Conservation (phyloP, 2,888 invertebrate species). For the Mythimna impura region DNA sequence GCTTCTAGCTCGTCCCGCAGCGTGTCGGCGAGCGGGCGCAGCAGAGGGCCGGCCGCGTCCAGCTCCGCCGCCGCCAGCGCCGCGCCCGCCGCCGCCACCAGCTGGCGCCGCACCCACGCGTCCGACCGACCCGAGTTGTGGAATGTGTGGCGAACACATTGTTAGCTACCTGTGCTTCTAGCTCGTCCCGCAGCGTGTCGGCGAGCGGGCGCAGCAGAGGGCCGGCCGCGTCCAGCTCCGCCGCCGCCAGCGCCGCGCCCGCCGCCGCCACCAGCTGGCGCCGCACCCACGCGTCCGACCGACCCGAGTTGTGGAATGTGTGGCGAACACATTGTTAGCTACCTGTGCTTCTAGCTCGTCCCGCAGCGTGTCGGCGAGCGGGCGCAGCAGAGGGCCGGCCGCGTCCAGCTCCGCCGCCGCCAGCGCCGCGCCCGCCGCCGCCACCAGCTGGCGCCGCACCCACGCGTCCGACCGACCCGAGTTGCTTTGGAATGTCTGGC, state of each 20-base stretch:
- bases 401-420: constrained; percentile 80
- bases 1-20: constrained; percentile 70
- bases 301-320: constrained; percentile 65
- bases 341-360: constrained; percentile 73
- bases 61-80: constrained; percentile 84
- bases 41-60: constrained; percentile 77
- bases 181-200: constrained; percentile 71
- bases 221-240: constrained; percentile 78
- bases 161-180: constrained; percentile 42
- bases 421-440: constrained; percentile 87
- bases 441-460: constrained; percentile 88
- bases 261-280: constrained; percentile 88
- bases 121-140: constrained; percentile 72
- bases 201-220: constrained; percentile 78
- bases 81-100: constrained; percentile 86
- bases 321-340: background rate
- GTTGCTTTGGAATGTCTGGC: constrained; percentile 66
- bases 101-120: constrained; percentile 89
- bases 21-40: constrained; percentile 74
- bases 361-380: constrained; percentile 75
- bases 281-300: constrained; percentile 86
- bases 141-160: constrained; percentile 14
- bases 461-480: constrained; percentile 78
- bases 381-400: constrained; percentile 78
- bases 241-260: constrained; percentile 85